Base-by-base conservation (phyloP, 2,797 vertebrate species). In the Falco naumanni region DNA sequence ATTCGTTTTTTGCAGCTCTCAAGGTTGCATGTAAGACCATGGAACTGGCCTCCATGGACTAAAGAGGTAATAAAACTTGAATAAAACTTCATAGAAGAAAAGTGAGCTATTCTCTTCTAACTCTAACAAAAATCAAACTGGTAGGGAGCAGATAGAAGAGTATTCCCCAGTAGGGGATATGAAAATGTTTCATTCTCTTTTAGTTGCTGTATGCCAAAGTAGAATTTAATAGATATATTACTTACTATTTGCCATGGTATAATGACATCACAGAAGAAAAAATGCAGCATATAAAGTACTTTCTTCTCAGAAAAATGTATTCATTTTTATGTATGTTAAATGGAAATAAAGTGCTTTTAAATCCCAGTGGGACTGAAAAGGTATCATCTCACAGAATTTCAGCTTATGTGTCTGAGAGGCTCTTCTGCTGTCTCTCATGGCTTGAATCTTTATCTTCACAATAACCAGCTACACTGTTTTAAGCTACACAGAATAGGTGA, bases 51-150 rank as follows among this genome's bases (percentile, higher is more conserved):
- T 81, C 45, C 75, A 12, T 22, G 20, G 64, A 87, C 41, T 45
- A 9, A 60, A 57, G 54, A 72, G 48, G 53, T 87, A 84, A 84
- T 92, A 87, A 92, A 93, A 82, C n/a, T 65, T 77, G 74, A 92
- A 84, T 81, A 90, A 69, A 95, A 80, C 64, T 80, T 93, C 45
- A 34, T 24, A 61, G 79, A 89, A 81, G 47, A 80, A 94, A 93
- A 53, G 34, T 10, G 56, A 85, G n/a, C 34, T 79, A 60, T 93
- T 91, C 13, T 75, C 8, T 89, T 57, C 50, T 29, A 80, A 69
- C 14, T 89, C 63, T 68, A 82, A 77, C 31, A 87, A 61, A 95
- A 89, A 57, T 65, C 37, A 54, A 3, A 65, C 13, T 56, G 10
- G 25, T 54, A 84, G 11, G 9, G 21, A 72, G 15, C 14, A 57